Conservation (phyloP, 2,797 vertebrate species). For the Xenentodon cancila region DNA sequence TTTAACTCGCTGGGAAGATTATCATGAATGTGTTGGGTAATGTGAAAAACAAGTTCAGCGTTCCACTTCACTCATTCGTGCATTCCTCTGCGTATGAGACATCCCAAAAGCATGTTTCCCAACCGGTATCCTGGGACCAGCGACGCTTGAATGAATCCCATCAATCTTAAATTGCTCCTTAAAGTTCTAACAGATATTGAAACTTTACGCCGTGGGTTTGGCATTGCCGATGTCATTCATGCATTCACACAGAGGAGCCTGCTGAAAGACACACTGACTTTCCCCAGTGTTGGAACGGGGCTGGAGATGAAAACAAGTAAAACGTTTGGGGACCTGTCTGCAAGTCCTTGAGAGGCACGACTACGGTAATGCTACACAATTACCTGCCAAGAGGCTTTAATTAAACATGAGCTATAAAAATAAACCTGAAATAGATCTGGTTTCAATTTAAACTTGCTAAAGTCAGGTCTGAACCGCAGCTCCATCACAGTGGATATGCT, state of each 20-base stretch:
- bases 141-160: neutral
- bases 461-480: constrained; percentile 17
- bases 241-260: constrained; percentile 6
- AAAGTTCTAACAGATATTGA: constrained; percentile 5
- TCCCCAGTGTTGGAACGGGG: neutral
- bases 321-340: neutral
- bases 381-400: neutral
- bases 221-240: neutral
- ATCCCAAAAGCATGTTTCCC: neutral
- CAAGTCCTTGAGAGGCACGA: no score
- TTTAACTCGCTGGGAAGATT: neutral
- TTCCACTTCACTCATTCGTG: neutral
- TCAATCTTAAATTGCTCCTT: neutral
- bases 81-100: neutral
- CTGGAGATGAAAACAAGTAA: neutral
- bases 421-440: neutral
- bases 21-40: neutral
- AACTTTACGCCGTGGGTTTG: neutral
- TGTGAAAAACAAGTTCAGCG: neutral
- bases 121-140: no score
- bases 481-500: constrained; percentile 12
- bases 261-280: constrained; percentile 6
- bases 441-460: constrained; percentile 20
- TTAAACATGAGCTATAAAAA: neutral
- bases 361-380: neutral